phyloP scores from a whole-genome alignment of 1,140 invertebrate genomes.

The Papilio aristodemus region DNA sequence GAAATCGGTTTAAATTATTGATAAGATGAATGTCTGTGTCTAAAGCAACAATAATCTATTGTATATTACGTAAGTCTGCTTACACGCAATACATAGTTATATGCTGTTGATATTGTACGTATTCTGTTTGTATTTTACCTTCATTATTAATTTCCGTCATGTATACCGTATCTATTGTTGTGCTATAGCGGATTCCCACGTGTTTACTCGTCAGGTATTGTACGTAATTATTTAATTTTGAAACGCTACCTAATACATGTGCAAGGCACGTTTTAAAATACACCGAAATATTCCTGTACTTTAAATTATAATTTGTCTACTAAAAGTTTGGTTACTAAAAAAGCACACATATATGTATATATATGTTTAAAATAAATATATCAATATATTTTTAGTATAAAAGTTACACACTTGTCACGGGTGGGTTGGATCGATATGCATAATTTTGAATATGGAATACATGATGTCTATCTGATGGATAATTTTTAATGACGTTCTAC shows the following conservation, averaged over 20 bases:
- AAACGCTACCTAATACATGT: neutral
- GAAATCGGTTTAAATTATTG: neutral
- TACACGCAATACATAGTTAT: neutral
- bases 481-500: too few relatives aligned
- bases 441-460: too few relatives aligned
- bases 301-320: too few relatives aligned
- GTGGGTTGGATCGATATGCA: too few relatives aligned
- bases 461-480: too few relatives aligned
- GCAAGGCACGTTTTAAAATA: too few relatives aligned
- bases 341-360: too few relatives aligned
- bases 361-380: too few relatives aligned
- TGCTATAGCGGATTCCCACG: neutral
- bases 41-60: neutral
- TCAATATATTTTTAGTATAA: too few relatives aligned
- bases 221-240: neutral
- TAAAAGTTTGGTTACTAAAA: too few relatives aligned
- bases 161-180: conserved; percentile 1
- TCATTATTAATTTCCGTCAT: conserved; percentile 20
- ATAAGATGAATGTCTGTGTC: neutral
- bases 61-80: neutral
- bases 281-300: too few relatives aligned
- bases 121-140: conserved; percentile 2
- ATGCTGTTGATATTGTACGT: conserved; percentile 18
- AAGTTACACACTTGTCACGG: too few relatives aligned
- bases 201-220: neutral